Conservation (phyloP, 2,888 invertebrate species). For the Elgonia sp. region DNA sequence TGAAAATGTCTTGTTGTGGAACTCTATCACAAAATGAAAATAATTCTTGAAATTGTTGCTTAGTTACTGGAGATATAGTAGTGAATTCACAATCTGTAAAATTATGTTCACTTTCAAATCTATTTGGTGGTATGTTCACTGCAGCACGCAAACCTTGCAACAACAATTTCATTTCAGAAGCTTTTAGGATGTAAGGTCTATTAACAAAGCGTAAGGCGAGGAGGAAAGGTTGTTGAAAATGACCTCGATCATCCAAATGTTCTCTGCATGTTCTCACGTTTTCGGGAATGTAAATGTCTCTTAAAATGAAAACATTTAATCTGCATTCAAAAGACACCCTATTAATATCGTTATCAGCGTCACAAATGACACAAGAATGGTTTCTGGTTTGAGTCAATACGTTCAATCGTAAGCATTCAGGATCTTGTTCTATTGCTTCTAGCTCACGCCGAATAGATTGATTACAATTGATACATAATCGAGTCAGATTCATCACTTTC, state of each 20-base stretch:
- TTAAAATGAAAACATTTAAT: conserved; percentile 55
- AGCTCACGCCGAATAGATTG: conserved; percentile 7
- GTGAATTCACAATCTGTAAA: conserved; percentile 30
- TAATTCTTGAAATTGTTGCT: conserved; percentile 42
- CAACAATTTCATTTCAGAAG: conserved; percentile 18
- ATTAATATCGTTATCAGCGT: conserved; percentile 47
- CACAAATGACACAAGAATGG: conserved; percentile 57
- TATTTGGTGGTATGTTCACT: not conserved
- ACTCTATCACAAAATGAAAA: conserved; percentile 31
- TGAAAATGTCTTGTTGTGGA: conserved; percentile 24
- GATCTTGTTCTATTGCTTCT: conserved; percentile 48
- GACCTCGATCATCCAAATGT: conserved; percentile 65
- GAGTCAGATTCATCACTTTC: conserved; percentile 34
- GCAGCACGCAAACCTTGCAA: conserved; percentile 17
- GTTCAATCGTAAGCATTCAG: conserved; percentile 54
- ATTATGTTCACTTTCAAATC: conserved; percentile 6
- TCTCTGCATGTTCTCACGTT: conserved; percentile 64
- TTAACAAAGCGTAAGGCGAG: conserved; percentile 4
- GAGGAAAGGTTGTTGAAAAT: conserved; percentile 7
- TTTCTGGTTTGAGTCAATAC: conserved; percentile 58
- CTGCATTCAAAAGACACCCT: conserved; percentile 52
- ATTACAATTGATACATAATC: conserved; percentile 18
- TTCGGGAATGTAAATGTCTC: conserved; percentile 61
- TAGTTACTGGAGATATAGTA: conserved; percentile 23
- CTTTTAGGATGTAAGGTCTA: conserved; percentile 1